Percentiles rank a stretch among this genome's conserved stretches.
phyloP scores from a whole-genome alignment of 2,888 invertebrate genomes.

The Homarus gammarus region DNA sequence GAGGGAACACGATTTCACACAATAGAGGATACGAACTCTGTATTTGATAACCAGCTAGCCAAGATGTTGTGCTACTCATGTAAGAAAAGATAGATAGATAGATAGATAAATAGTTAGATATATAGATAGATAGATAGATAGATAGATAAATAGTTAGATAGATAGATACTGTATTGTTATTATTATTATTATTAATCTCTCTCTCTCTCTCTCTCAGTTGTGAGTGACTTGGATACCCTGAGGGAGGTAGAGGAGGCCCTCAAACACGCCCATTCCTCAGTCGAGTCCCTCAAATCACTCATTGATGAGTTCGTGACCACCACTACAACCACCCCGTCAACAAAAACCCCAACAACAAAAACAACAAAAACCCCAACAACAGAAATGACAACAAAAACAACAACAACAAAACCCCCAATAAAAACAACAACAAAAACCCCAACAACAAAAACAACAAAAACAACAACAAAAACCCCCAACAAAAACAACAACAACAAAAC shows the following conservation, averaged over 20 bases:
- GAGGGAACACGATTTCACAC: not conserved
- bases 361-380: not conserved
- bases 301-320: not conserved
- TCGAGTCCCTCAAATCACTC: not conserved
- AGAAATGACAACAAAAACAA: not conserved
- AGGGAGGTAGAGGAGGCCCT: conserved; percentile 13
- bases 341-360: not conserved
- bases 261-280: conserved; percentile 11
- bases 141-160: not conserved
- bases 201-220: not conserved
- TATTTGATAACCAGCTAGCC: conserved; percentile 33
- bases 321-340: not conserved
- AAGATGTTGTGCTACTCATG: not conserved
- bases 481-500: not conserved
- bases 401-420: not conserved
- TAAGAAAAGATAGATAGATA: not conserved
- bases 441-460: not conserved
- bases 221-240: not conserved
- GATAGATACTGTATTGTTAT: not conserved
- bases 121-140: too few relatives aligned
- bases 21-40: not conserved
- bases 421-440: not conserved
- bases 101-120: not conserved
- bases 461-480: not conserved
- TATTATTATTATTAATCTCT: too few relatives aligned